Conservation (phyloP, 2,888 invertebrate species). For the Calephelis perditalis region DNA sequence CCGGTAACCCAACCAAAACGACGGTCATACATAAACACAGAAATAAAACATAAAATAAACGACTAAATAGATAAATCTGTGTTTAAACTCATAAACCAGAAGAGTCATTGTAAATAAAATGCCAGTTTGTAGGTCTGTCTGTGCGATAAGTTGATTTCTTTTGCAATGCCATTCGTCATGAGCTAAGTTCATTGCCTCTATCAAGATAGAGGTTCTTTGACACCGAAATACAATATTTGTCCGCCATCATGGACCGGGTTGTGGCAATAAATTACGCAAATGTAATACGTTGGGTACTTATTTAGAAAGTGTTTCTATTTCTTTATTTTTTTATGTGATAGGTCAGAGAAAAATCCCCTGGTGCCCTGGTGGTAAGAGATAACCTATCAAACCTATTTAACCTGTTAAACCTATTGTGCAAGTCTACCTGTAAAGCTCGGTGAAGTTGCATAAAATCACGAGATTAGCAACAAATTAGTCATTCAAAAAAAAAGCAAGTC, state of each 20-base stretch:
- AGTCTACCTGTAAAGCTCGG: too few species aligned
- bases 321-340: neutral
- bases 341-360: too few species aligned
- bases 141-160: constrained; percentile 41
- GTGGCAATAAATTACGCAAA: constrained; percentile 7
- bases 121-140: constrained; percentile 30
- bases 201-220: constrained; percentile 48
- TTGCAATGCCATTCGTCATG: constrained; percentile 41
- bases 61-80: neutral
- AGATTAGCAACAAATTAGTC: too few species aligned
- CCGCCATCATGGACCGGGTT: constrained; percentile 10
- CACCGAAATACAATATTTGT: constrained; percentile 33
- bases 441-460: too few species aligned
- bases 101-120: constrained; percentile 4
- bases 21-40: too few species aligned
- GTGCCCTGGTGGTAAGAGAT: too few species aligned
- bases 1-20: too few species aligned
- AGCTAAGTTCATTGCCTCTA: constrained; percentile 43
- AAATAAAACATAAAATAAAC: too few species aligned
- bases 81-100: constrained; percentile 3
- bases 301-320: constrained; percentile 14
- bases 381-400: too few species aligned
- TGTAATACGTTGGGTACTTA: constrained; percentile 5
- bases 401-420: too few species aligned
- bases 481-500: too few species aligned